Conservation (phyloP, 2,113 vertebrate species). For the Eleginops maclovinus region DNA sequence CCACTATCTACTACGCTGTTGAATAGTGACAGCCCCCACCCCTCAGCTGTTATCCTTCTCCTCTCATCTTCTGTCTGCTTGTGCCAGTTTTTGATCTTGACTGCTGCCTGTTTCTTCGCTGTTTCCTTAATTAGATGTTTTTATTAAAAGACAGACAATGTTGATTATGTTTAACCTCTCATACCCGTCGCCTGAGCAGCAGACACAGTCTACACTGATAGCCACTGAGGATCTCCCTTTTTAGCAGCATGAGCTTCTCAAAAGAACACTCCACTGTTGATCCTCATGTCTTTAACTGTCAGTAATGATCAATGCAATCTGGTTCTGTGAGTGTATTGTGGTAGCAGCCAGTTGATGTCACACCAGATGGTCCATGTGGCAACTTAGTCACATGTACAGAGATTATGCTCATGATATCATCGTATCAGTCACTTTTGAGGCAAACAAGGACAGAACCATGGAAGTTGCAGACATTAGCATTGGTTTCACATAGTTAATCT, state of each 20-base stretch:
- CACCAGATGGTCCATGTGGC: constrained; percentile 5
- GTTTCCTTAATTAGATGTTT: neutral
- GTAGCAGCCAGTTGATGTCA: neutral
- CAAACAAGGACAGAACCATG: neutral
- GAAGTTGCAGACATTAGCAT: neutral
- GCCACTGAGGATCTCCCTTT: neutral
- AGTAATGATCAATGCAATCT: neutral
- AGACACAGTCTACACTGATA: neutral
- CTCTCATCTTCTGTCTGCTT: constrained; percentile 41
- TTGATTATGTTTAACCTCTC: neutral
- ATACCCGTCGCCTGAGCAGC: neutral
- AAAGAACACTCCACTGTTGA: neutral
- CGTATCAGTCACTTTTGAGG: neutral
- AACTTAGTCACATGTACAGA: neutral
- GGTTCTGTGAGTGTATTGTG: neutral
- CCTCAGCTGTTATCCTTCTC: constrained; percentile 49
- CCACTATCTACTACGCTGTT: constrained; percentile 38
- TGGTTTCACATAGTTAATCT: neutral
- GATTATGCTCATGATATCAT: neutral
- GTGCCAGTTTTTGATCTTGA: constrained; percentile 38
- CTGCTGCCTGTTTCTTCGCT: constrained; percentile 23
- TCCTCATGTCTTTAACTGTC: neutral
- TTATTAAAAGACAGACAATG: neutral
- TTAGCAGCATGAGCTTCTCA: neutral
- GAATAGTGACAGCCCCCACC: constrained; percentile 43